Conservation (phyloP, 2,797 vertebrate genomes). For the Halcyon badia region DNA sequence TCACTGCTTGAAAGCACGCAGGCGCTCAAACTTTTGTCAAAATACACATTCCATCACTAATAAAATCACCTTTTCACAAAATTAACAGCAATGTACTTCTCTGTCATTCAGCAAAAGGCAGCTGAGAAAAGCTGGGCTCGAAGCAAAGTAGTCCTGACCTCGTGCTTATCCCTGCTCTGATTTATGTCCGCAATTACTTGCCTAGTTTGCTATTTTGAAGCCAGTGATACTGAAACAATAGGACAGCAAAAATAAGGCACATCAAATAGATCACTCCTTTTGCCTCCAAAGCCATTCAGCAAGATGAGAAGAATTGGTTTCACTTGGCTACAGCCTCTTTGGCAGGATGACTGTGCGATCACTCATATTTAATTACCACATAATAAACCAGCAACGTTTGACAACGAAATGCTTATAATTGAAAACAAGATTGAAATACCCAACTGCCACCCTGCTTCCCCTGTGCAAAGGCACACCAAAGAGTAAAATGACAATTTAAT, state of each 20-base stretch:
- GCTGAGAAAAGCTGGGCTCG: neutral
- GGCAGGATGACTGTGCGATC: neutral
- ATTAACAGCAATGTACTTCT: neutral
- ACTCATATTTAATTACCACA: slow-evolving; percentile 69
- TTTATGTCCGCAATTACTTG: slow-evolving; percentile 3
- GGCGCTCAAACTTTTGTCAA: neutral
- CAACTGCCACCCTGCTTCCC: neutral
- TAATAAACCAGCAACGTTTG: slow-evolving; percentile 11
- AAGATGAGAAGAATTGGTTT: neutral
- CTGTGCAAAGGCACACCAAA: neutral
- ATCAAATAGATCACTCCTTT: slow-evolving; percentile 38
- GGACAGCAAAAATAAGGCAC: slow-evolving; percentile 33
- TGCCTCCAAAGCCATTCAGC: neutral
- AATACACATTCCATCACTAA: neutral
- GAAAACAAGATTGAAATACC: slow-evolving; percentile 57
- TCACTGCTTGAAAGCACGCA: fast-evolving
- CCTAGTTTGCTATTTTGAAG: slow-evolving; percentile 44
- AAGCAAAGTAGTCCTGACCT: slow-evolving; percentile 23
- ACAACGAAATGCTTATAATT: slow-evolving; percentile 64
- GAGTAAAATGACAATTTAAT: slow-evolving; percentile 8
- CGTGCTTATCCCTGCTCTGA: neutral
- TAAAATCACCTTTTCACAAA: neutral
- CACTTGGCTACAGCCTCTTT: neutral
- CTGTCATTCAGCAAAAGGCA: neutral
- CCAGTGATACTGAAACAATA: slow-evolving; percentile 20